Conservation (phyloP, 2,888 invertebrate species). For the Didymodactylos carnosus region DNA sequence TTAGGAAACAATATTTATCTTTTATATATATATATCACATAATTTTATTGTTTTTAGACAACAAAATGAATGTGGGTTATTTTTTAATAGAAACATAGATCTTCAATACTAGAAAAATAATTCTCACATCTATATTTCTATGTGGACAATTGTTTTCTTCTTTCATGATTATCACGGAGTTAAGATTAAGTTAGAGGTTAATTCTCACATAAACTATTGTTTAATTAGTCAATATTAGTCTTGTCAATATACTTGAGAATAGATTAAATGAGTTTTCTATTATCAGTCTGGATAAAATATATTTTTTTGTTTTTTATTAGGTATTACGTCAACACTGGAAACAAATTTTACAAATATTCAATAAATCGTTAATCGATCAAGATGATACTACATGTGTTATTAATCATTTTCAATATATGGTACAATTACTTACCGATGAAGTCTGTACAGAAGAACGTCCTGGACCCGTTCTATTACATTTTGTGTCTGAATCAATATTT, state of each 20-base stretch:
- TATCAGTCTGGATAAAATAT: background rate
- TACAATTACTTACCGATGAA: slow-evolving; percentile 59
- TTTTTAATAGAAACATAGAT: too few species aligned
- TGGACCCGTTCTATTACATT: slow-evolving; percentile 52
- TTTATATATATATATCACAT: too few species aligned
- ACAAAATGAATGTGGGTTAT: too few species aligned
- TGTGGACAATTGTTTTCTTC: too few species aligned
- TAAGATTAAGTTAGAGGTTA: background rate
- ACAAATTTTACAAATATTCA: slow-evolving; percentile 64
- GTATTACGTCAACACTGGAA: slow-evolving; percentile 86
- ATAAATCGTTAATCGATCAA: slow-evolving; percentile 35
- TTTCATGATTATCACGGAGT: too few species aligned
- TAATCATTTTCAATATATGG: slow-evolving; percentile 74
- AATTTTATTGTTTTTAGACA: too few species aligned
- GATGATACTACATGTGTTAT: slow-evolving; percentile 75
- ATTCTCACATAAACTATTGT: background rate
- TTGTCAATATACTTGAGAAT: background rate
- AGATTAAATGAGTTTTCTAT: background rate
- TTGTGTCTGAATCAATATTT: slow-evolving; percentile 63
- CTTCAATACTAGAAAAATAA: too few species aligned
- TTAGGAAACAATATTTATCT: too few species aligned
- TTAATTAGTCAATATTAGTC: background rate
- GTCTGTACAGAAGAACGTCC: slow-evolving; percentile 19
- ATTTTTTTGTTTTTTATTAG: slow-evolving; percentile 25
- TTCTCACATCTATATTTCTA: too few species aligned